Evolutionary conservation across 2,888 invertebrate species (phyloP).

Genomic region (Aporophyla nigra): DNA sequence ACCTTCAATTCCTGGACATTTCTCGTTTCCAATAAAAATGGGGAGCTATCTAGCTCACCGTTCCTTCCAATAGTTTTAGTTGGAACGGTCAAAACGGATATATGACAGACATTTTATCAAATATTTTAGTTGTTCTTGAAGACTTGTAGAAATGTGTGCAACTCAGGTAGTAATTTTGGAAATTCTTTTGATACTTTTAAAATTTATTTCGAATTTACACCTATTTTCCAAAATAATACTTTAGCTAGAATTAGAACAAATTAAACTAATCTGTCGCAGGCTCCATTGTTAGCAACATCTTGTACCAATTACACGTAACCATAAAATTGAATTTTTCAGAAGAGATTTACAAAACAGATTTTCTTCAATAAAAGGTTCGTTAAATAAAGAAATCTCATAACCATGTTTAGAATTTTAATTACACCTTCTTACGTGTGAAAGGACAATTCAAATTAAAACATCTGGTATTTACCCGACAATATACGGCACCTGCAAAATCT

Average conservation of each 20-base stretch:
- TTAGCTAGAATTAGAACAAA: too few relatives aligned
- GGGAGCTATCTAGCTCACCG: slow-evolving; percentile 33
- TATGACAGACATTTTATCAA: slow-evolving; percentile 39
- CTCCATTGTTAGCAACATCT: too few relatives aligned
- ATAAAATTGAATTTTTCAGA: neutral
- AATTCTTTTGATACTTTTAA: neutral
- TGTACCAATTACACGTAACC: neutral
- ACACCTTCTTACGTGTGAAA: neutral
- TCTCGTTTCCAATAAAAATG: slow-evolving; percentile 55
- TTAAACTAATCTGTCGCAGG: neutral
- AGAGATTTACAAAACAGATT: too few relatives aligned
- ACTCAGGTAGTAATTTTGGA: neutral
- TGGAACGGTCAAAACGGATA: slow-evolving; percentile 41
- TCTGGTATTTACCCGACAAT: neutral
- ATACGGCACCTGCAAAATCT: slow-evolving; percentile 21
- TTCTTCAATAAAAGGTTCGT: neutral
- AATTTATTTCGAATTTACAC: neutral
- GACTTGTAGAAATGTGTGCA: neutral
- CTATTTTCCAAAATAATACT: neutral
- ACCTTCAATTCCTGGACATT: slow-evolving; percentile 40
- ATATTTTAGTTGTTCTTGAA: slow-evolving; percentile 32
- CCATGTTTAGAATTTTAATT: neutral
- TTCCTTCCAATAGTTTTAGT: slow-evolving; percentile 50
- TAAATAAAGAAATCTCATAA: neutral
- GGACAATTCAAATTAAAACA: slow-evolving; percentile 10